Base-by-base conservation (phyloP, 2,888 invertebrate species). In the Ectropis crepuscularia region DNA sequence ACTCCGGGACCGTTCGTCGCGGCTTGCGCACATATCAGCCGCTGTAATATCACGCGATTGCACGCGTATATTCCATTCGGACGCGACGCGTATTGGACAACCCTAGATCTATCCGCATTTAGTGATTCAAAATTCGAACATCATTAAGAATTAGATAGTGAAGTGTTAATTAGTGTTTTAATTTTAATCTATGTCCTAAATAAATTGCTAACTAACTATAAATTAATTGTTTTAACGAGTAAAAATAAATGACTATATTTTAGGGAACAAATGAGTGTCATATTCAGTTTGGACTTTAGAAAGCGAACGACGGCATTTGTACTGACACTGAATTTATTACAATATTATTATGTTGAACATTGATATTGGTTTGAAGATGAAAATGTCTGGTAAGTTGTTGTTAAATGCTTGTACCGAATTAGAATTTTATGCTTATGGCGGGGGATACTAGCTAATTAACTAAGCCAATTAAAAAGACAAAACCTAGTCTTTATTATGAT, bases 1-100 rank as follows among this genome's bases (percentile, higher is more conserved):
- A 92, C 86, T 92, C 86, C 85, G 86, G 88, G 85, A 85, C 85
- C 83, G 92, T 81, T 80, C 90, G 92, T 80, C 86, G 89, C 87
- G 86, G 87, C 78, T 82, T 86, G 72, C 89, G 83, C 89, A 90
- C 91, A 86, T 83, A 80, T 77, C 80, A 67, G 69, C 76, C 76
- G 79, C 75, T 74, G 75, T 74, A 75, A 74, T 80, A 76, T 83
- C 79, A 80, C 78, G 77, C 72, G 75, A 77, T 79, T 76, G 74
- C 69, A 76, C 74, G 77, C 78, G 76, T 66, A 68, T 71, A 74
- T 69, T 68, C 72, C 68, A 72, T 71, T 74, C 71, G 71, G 77
- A 81, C 76, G 70, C 70, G 57, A 57, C 65, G 55, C 57, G 61
- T 57, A 57, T 16, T 38, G 7, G 38, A 55, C 53, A 43, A 38